These are phyloP conservation scores for Himalopsyche japonica DNA, from an alignment of 2,888 invertebrate genomes.

Conservation along the genomic window DNA sequence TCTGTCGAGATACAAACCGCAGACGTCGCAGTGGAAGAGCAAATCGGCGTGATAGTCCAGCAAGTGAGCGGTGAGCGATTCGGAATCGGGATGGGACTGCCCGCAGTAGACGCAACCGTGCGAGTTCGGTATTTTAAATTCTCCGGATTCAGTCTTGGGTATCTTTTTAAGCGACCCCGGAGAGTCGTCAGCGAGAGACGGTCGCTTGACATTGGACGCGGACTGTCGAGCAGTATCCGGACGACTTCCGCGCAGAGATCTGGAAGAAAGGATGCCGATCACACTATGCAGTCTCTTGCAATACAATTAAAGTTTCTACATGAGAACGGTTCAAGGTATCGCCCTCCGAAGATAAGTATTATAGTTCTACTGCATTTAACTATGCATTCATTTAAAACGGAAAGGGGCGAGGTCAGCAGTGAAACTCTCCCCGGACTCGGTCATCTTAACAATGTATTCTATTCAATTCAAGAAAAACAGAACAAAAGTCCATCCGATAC, in stretches of 20 bases:
- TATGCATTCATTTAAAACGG: neutral
- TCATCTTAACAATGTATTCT: neutral
- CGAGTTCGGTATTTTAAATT: neutral
- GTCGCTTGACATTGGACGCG: conserved; percentile 24
- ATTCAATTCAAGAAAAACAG: neutral
- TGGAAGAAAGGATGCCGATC: conserved; percentile 40
- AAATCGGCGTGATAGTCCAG: conserved; percentile 46
- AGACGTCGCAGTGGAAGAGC: conserved; percentile 54
- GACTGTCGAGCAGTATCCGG: conserved; percentile 20
- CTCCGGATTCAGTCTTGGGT: neutral
- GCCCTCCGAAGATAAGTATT: neutral
- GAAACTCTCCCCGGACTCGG: neutral
- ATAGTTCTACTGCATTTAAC: neutral
- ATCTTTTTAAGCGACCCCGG: neutral
- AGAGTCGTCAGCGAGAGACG: conserved; percentile 2
- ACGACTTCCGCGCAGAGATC: conserved; percentile 33
- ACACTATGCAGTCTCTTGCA: conserved; percentile 31
- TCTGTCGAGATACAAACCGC: conserved; percentile 49
- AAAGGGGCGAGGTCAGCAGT: neutral
- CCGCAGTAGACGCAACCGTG: conserved; percentile 45
- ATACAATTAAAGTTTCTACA: neutral
- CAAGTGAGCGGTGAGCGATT: conserved; percentile 46
- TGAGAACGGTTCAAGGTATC: neutral
- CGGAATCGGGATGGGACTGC: conserved; percentile 25
- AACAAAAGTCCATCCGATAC: too few relatives aligned